Base-by-base conservation (phyloP, 2,888 invertebrate genomes). In the Laspeyria flexula region DNA sequence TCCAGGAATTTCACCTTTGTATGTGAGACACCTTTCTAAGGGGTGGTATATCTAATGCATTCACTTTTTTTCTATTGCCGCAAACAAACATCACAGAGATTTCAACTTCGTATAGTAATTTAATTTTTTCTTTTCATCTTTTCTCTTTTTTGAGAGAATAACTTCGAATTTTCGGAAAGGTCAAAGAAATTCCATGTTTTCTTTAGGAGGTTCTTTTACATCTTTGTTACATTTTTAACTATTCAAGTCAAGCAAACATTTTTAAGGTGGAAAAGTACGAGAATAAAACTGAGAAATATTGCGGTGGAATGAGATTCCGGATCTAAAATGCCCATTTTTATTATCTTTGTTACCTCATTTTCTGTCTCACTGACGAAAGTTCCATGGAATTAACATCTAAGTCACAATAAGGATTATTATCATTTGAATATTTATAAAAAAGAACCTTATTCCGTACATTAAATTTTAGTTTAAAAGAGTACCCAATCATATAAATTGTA, bases 31-130 rank as follows among this genome's bases (percentile, higher is more conserved):
- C 63, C 71, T 57, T 55, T 72, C 59, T 47, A 50, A 66, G 74
- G 83, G 80, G 75, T 41, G 73, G 79, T 68, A 71, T 73, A 76
- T 75, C 79, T 83, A 88, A 88, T 85, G 85, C 86, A 88, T 84
- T 81, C 81, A 79, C 77, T 82, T 83, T 83, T 81, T 79, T 79
- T 75, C 70, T 73, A 79, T 80, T 79, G 73, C 83, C 81, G 73
- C 83, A 85, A 81, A 83, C 79, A 87, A 83, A 88, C 82, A 87
- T 86, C 86, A 87, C 75, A 86, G 80, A 77, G 79, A 71, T 79
- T 77, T 78, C 77, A 72, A 76, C 75, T 80, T 79, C 75, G 79
- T 76, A 79, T 73, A 75, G 83, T 81, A 84, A 88, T 85, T 83
- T 76, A 84, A 85, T 88, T 85, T n/a, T 84, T 43, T 39, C 74